These are phyloP conservation scores for Carollia perspicillata DNA, from an alignment of 2,113 vertebrate genomes.

Conservation along the genomic window DNA sequence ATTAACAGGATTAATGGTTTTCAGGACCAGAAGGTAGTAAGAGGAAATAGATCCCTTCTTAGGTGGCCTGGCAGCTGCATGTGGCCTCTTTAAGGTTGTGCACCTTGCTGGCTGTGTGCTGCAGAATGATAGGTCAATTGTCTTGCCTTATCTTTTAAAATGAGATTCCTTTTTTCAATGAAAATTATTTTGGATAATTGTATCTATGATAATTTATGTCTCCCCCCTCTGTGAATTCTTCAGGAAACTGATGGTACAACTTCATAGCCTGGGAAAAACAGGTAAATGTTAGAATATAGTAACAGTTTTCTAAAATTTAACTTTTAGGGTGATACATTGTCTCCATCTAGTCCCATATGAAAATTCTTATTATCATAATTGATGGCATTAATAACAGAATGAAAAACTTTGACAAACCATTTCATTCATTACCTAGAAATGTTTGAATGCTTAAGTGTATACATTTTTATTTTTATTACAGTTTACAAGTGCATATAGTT, in stretches of 20 bases:
- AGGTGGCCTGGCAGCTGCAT: background rate
- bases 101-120: background rate
- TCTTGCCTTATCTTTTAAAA: background rate
- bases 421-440: background rate
- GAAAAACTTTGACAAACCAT: background rate
- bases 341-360: background rate
- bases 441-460: background rate
- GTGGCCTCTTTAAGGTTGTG: background rate
- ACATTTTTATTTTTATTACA: background rate
- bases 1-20: constrained; percentile 86
- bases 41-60: constrained; percentile 50
- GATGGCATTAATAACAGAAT: background rate
- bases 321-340: background rate
- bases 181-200: constrained; percentile 41
- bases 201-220: background rate
- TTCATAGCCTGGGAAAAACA: background rate
- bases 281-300: background rate
- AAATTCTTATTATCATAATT: background rate
- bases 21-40: constrained; percentile 65
- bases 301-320: background rate
- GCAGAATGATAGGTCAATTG: background rate
- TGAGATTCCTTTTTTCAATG: background rate
- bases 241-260: background rate
- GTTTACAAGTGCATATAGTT: background rate
- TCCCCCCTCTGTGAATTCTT: background rate